Base-by-base conservation (phyloP, 2,888 invertebrate species). In the Conus canariensis region DNA sequence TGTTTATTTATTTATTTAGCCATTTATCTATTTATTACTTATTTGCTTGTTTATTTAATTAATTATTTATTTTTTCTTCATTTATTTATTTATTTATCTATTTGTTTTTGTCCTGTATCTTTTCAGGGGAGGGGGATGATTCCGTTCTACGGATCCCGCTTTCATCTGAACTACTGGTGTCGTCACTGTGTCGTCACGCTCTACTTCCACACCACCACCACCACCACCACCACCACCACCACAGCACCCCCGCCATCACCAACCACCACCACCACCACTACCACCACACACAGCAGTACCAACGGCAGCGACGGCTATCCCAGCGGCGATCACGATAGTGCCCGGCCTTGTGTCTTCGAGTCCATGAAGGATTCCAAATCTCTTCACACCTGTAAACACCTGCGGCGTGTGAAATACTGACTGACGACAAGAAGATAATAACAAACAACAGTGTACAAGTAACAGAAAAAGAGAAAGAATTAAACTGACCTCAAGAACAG, bases 111-210 rank as follows among this genome's bases (percentile, higher is more conserved):
- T 45, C 4, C 70, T 74, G 14, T 19, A 0, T n/a, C 8, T 74
- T 45, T 80, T 4, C 80, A 80, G 80, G 45, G 80, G 6, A 80
- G 45, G 45, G 80, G 30, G 80, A 80, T 80, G 80, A 80, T 80
- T 80, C 80, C 80, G 30, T 80, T 80, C 80, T 80, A 80, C 80
- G 19, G 80, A 30, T 80, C 80, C 45, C 80, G 80, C 5, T 80
- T 80, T 45, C 80, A 45, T 80, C 80, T 80, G 30, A 80, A 80
- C 80, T 45, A 80, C 80, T 80, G 80, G 80, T 80, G 80, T 19
- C 80, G 45, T 12, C 80, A 30, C 45, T 80, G 80, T 80, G 80
- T 80, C 14, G 80, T 80, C 16, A 45, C 30, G 16, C 80, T 80
- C 45, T 80, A 80, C 80, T 45, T 80, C 45, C 80, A 45, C 30